Percentiles rank a stretch among this genome's conserved stretches.
Conservation (phyloP, 2,797 vertebrate species). For the Sebastes diploproa region DNA sequence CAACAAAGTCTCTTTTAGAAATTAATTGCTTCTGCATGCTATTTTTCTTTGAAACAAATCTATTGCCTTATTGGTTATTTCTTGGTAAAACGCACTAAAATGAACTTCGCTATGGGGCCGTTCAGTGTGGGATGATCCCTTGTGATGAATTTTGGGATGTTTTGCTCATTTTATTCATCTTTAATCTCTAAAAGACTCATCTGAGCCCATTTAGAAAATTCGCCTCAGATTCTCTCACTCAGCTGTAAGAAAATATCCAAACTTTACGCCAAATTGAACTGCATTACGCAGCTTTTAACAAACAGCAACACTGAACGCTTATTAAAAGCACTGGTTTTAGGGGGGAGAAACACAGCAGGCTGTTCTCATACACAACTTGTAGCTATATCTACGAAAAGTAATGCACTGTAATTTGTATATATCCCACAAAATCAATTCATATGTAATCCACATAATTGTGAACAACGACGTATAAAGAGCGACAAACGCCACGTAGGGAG, state of each 20-base stretch:
- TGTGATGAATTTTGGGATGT: background rate
- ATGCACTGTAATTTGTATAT: too few relatives aligned
- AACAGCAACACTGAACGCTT: background rate
- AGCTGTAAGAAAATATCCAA: background rate
- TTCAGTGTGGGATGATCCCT: constrained; percentile 12
- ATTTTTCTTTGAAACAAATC: background rate
- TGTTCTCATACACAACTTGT: too few relatives aligned
- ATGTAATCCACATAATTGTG: too few relatives aligned
- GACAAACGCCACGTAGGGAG: too few relatives aligned
- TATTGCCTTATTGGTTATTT: background rate
- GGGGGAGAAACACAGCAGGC: background rate
- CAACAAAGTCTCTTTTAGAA: background rate
- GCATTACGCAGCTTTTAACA: background rate
- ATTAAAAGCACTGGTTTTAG: background rate
- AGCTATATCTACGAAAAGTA: too few relatives aligned
- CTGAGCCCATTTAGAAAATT: constrained; percentile 25
- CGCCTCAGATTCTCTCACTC: background rate
- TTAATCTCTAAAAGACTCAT: constrained; percentile 27
- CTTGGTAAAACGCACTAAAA: background rate
- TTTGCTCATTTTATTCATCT: constrained; percentile 48
- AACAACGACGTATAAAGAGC: fast-evolving
- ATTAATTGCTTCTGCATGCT: background rate
- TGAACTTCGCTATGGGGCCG: background rate
- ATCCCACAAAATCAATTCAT: fast-evolving
- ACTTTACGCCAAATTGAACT: background rate